phyloP scores from a whole-genome alignment of 2,888 invertebrate genomes.

The Coenonympha arcania region DNA sequence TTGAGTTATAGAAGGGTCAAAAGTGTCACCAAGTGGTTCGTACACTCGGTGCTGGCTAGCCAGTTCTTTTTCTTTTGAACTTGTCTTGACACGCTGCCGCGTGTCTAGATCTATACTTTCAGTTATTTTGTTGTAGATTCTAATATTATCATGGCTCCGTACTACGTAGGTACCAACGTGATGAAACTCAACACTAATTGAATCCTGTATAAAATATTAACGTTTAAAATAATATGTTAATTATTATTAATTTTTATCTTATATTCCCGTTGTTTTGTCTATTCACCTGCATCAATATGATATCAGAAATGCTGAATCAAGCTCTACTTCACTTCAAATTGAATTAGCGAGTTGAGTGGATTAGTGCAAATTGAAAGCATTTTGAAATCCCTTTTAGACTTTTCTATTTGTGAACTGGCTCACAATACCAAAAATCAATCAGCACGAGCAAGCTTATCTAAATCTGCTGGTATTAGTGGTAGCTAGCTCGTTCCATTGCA shows the following conservation, averaged over 20 bases:
- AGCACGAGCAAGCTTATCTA: conserved; percentile 65
- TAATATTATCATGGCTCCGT: too few species aligned
- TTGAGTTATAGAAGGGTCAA: too few species aligned
- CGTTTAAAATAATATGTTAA: too few species aligned
- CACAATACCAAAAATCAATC: conserved; percentile 63
- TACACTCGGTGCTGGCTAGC: too few species aligned
- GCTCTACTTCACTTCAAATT: conserved; percentile 8
- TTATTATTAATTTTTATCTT: background rate
- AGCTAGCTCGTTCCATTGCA: conserved; percentile 40
- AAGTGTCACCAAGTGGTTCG: too few species aligned
- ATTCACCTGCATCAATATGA: background rate
- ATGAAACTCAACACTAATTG: too few species aligned
- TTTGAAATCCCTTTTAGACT: conserved; percentile 59
- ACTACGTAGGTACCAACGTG: too few species aligned
- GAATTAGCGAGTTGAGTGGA: background rate
- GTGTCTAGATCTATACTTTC: too few species aligned
- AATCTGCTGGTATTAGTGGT: conserved; percentile 62
- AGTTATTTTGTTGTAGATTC: too few species aligned
- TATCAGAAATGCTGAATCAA: background rate
- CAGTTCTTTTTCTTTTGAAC: too few species aligned
- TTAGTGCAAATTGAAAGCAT: conserved; percentile 57
- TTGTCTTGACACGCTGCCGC: too few species aligned
- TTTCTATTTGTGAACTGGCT: conserved; percentile 65
- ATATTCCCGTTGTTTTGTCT: background rate
- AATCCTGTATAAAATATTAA: too few species aligned